phyloP scores from a whole-genome alignment of 2,797 vertebrate genomes.

The Glyptemys insculpta region DNA sequence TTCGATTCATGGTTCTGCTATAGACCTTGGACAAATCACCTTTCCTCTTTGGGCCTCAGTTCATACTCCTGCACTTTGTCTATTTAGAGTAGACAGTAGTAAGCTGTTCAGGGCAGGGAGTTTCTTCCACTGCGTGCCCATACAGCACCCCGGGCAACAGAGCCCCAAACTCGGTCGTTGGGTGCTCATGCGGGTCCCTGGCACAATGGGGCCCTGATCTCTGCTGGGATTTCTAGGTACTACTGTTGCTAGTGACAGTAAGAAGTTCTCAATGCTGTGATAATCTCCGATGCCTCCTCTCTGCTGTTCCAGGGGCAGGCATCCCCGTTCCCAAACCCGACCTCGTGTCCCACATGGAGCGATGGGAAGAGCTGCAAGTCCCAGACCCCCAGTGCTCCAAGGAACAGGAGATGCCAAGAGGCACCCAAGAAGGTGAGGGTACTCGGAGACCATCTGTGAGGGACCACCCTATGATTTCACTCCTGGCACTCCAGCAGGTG shows the following conservation, averaged over 20 bases:
- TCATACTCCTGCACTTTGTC: too few relatives aligned
- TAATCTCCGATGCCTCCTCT: not conserved
- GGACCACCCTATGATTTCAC: not conserved
- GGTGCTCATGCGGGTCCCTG: not conserved
- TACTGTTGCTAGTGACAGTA: not conserved
- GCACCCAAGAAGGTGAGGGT: not conserved
- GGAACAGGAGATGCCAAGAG: not conserved
- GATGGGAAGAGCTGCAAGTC: not conserved
- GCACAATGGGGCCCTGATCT: not conserved
- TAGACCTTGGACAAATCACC: not conserved
- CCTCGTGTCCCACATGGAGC: not conserved
- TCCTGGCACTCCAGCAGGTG: too few relatives aligned
- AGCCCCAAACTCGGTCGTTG: not conserved
- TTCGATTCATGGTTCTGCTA: not conserved
- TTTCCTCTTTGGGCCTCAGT: not conserved
- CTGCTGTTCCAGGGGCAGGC: not conserved
- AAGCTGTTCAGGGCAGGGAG: not conserved
- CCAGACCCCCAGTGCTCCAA: not conserved
- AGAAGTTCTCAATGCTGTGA: not conserved
- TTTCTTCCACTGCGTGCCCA: not conserved
- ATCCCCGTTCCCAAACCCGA: not conserved
- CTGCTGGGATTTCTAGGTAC: not conserved
- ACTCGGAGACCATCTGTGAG: not conserved
- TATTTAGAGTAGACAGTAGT: too few relatives aligned
- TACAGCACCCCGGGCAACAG: not conserved